Conservation (phyloP, 2,797 vertebrate species). For the Macropodus opercularis region DNA sequence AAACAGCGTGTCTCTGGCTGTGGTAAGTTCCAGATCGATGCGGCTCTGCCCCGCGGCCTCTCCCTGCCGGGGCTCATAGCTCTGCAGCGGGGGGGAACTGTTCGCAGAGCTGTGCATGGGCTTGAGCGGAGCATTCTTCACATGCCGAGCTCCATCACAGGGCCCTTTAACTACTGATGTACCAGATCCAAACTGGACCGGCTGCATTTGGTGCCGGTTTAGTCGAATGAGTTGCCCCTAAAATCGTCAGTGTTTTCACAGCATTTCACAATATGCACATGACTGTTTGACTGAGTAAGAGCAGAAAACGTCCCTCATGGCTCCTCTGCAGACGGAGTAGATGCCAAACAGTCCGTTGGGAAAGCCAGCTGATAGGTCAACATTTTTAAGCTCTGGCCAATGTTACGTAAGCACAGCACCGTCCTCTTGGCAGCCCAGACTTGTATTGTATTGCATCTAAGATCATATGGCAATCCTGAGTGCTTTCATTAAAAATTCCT, state of each 20-base stretch:
- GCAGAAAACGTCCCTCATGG: too few species aligned
- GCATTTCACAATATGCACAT: slow-evolving; percentile 30
- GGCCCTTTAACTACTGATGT: slow-evolving; percentile 44
- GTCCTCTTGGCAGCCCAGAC: slow-evolving; percentile 37
- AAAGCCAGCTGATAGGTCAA: slow-evolving; percentile 63
- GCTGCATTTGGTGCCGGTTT: slow-evolving; percentile 13
- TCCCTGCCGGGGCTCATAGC: slow-evolving; percentile 57
- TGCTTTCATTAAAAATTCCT: slow-evolving; percentile 33
- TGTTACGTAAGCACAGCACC: slow-evolving; percentile 42
- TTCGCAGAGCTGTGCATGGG: slow-evolving; percentile 59
- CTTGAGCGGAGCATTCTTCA: slow-evolving; percentile 76
- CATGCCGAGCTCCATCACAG: slow-evolving; percentile 71
- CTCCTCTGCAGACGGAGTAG: slow-evolving; percentile 9
- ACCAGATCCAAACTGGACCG: slow-evolving; percentile 25
- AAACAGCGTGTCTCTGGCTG: slow-evolving; percentile 13
- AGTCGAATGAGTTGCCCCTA: background rate
- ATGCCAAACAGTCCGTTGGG: slow-evolving; percentile 29
- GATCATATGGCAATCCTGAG: slow-evolving; percentile 6
- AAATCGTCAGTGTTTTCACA: background rate
- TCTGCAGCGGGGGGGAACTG: slow-evolving; percentile 49
- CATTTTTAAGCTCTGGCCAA: slow-evolving; percentile 23
- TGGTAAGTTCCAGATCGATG: slow-evolving; percentile 39
- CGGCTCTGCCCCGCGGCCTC: slow-evolving; percentile 9
- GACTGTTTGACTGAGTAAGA: slow-evolving; percentile 6
- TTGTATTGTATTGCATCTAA: slow-evolving; percentile 41